A percentile compares a stretch with the other conserved stretches of the same genome.
These are phyloP conservation scores for Vanessa cardui DNA, from an alignment of 2,888 invertebrate genomes.

Conservation along the genomic window DNA sequence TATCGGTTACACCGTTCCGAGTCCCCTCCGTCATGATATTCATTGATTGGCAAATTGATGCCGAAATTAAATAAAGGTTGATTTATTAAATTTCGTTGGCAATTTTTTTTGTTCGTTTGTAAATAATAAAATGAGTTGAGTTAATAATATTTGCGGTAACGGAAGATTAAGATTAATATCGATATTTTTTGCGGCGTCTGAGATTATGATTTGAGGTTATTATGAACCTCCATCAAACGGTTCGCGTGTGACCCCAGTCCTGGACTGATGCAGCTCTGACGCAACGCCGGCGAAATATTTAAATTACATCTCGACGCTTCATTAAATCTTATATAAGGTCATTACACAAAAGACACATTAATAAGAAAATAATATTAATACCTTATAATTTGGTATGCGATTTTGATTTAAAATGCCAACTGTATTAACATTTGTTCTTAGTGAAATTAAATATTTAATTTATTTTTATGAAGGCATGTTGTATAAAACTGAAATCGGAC, in stretches of 20 bases:
- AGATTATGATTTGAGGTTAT: slow-evolving; percentile 71
- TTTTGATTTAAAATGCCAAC: slow-evolving; percentile 4
- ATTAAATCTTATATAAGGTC: slow-evolving; percentile 29
- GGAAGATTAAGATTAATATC: slow-evolving; percentile 73
- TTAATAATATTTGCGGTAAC: slow-evolving; percentile 53
- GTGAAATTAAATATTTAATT: neutral
- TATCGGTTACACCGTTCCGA: slow-evolving; percentile 40
- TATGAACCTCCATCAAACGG: slow-evolving; percentile 68
- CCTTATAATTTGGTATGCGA: slow-evolving; percentile 9
- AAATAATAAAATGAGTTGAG: slow-evolving; percentile 35
- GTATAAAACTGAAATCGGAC: neutral
- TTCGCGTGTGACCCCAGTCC: slow-evolving; percentile 62
- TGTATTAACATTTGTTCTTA: neutral
- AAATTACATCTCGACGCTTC: slow-evolving; percentile 29
- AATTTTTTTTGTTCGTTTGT: slow-evolving; percentile 14
- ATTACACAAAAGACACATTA: slow-evolving; percentile 23
- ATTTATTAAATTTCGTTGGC: slow-evolving; percentile 38
- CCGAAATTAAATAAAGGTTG: slow-evolving; percentile 36
- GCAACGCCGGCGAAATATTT: slow-evolving; percentile 45
- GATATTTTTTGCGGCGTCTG: slow-evolving; percentile 61
- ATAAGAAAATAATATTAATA: slow-evolving; percentile 28
- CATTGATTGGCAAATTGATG: slow-evolving; percentile 58
- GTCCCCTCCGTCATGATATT: slow-evolving; percentile 52
- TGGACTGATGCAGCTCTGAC: slow-evolving; percentile 52
- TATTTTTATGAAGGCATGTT: slow-evolving; percentile 5